Percentiles rank a stretch among this genome's conserved stretches.
Evolutionary conservation across 2,888 invertebrate genomes (phyloP).

Genomic region (Plemyria rubiginata): DNA sequence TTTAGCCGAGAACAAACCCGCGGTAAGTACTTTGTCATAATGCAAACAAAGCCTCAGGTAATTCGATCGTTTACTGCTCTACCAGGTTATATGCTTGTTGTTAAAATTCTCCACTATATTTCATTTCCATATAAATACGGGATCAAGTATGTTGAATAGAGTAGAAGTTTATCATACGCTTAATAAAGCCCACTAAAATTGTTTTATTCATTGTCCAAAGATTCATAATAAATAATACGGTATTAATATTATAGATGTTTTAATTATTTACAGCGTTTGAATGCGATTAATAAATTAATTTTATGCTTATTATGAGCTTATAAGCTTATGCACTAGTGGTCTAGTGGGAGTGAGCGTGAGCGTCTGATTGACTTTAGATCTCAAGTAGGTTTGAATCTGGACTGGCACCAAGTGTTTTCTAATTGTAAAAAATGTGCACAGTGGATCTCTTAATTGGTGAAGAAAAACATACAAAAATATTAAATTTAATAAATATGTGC

Average conservation of each 20-base stretch:
- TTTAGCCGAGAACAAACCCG: no score
- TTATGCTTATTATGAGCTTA: neutral
- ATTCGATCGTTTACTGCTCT: neutral
- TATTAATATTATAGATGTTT: conserved; percentile 27
- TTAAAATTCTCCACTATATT: neutral
- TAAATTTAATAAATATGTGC: no score
- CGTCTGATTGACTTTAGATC: no score
- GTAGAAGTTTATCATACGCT: conserved; percentile 1
- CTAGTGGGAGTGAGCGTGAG: no score
- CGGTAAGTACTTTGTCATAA: no score
- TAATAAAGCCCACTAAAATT: neutral
- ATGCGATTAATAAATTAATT: conserved; percentile 19
- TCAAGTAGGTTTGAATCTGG: no score
- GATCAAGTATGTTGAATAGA: neutral
- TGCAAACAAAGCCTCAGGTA: no score
- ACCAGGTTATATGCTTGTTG: neutral
- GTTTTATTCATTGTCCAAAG: conserved; percentile 19
- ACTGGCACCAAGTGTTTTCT: no score
- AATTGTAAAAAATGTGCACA: no score
- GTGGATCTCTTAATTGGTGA: no score
- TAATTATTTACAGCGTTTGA: conserved; percentile 33
- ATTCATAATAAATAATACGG: conserved; percentile 15
- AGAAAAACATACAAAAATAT: no score
- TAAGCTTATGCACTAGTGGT: no score
- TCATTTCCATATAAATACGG: neutral